Evolutionary conservation across 1,140 invertebrate genomes (phyloP), one percentile per base, ranked within the genome.

Genomic region (Ips typographus): DNA sequence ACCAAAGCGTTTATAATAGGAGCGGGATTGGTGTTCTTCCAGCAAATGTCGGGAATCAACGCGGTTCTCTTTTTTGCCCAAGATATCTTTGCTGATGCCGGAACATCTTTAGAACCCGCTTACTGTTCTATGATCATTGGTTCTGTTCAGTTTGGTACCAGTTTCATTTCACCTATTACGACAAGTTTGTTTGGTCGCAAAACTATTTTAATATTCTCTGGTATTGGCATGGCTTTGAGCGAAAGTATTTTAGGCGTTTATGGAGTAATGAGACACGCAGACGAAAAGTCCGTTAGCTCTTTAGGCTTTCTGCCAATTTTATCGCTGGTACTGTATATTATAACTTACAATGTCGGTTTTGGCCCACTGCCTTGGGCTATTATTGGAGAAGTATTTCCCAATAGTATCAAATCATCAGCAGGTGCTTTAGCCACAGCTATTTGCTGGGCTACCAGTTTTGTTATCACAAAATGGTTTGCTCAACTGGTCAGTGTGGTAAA

Each of bases 341-440:
- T 76, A 3, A 68, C 71, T 5, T 79, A 78, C 41, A 76, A 73
- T 37, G 66, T 72, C 8, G 91, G 90, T 2, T 89, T 92, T 73
- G 93, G 93, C 0, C 91, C 93, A 0, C 79, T 95, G 4, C 91
- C 92, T 0, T 94, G 93, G 91, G 86, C 92, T 1, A 85, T 95
- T 40, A 89, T 93, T 84, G 89, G 88, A 1, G 91, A 95, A 79
- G 85, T 94, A 71, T 91, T 94, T 72, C 87, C 93, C 1, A 82
- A 88, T 0, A 87, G 89, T 71, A 87, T 92, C 1, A 90, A 92
- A 76, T 88, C 90, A 0, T 80, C 86, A 1, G 92, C 91, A 1
- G 88, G 89, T 1, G 86, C 90, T 0, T 82, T 94, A 3, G 89
- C 90, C 0, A 88, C 92, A 0, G 86, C 86, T 47, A 83, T 88